Evolutionary conservation across 2,113 vertebrate species (phyloP), one percentile per base, ranked within the genome.

Genomic region (Ariopsis seemanni): DNA sequence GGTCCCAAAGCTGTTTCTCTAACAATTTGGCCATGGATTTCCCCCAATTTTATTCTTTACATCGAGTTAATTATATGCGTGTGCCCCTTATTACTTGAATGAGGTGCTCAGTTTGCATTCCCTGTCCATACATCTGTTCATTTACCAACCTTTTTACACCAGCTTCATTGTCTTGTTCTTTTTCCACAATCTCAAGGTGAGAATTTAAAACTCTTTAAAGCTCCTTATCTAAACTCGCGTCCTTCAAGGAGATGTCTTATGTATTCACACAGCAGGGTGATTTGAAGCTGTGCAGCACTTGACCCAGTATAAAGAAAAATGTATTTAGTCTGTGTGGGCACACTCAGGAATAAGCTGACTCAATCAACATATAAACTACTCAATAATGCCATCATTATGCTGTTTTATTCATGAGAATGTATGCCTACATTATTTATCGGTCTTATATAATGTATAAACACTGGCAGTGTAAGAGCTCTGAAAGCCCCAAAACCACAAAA

Each of bases 351-450:
- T 62, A 82, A 25, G 79, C 57, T 18, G 79, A 82, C 30, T 82
- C 57, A 82, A 82, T 82, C 55, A 81, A 60, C 79, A 62, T 82
- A 82, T 82, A 82, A 82, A 62, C 30, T 42, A 82, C 79, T 62
- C 30, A 0, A 62, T 82, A 82, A 82, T 82, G 57, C 48, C 79
- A 82, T 58, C 78, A 80, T 57, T 34, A 80, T 48, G 57, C 30
- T 82, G 57, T 62, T 82, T 82, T 82, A 82, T 82, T 82, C 79
- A 82, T 82, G 79, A 82, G 79, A 5, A 42, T 22, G 22, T 62
- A 82, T 82, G 30, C 57, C 30, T 82, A 82, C 79, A 82, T 62
- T 60, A 82, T 82, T 82, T 62, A 62, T 82, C 30, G 5, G 57
- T 6, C 20, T 82, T 82, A 82, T 48, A 82, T 82, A 62, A 62